phyloP scores from a whole-genome alignment of 2,797 vertebrate genomes.

The Distichodus sexfasciatus region DNA sequence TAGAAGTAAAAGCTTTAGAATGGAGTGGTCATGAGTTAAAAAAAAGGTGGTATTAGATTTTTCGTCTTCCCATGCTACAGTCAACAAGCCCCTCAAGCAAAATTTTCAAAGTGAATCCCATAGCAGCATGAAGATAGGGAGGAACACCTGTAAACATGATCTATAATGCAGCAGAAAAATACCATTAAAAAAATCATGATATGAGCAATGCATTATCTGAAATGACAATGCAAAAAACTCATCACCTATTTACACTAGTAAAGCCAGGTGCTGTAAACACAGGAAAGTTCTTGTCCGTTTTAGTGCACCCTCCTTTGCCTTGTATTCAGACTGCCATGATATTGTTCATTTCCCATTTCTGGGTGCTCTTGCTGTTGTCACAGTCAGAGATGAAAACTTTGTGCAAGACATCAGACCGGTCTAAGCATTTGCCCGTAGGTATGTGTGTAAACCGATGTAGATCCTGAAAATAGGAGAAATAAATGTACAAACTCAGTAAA shows the following conservation, averaged over 20 bases:
- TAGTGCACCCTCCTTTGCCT: conserved; percentile 42
- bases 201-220: conserved; percentile 21
- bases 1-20: conserved; percentile 8
- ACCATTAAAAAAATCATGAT: conserved; percentile 16
- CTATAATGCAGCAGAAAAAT: conserved; percentile 15
- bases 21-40: conserved; percentile 28
- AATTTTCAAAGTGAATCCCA: conserved; percentile 37
- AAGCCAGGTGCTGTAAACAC: conserved; percentile 33
- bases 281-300: conserved; percentile 8
- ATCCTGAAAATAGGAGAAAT: conserved; percentile 71
- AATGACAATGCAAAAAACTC: conserved; percentile 5
- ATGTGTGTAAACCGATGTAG: conserved; percentile 87
- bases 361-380: conserved; percentile 86
- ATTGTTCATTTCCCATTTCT: conserved; percentile 99
- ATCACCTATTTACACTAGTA: conserved; percentile 32
- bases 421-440: conserved; percentile 81
- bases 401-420: conserved; percentile 92
- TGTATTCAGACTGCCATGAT: conserved; percentile 83
- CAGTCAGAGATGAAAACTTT: conserved; percentile 92
- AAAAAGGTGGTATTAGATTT: conserved; percentile 26
- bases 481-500: neutral
- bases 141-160: conserved; percentile 53
- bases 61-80: conserved; percentile 1
- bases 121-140: conserved; percentile 30
- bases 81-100: conserved; percentile 38